Percentiles rank a stretch among this genome's conserved stretches.
Evolutionary conservation across 2,888 invertebrate genomes (phyloP).

Genomic region (Aphrophora alni): DNA sequence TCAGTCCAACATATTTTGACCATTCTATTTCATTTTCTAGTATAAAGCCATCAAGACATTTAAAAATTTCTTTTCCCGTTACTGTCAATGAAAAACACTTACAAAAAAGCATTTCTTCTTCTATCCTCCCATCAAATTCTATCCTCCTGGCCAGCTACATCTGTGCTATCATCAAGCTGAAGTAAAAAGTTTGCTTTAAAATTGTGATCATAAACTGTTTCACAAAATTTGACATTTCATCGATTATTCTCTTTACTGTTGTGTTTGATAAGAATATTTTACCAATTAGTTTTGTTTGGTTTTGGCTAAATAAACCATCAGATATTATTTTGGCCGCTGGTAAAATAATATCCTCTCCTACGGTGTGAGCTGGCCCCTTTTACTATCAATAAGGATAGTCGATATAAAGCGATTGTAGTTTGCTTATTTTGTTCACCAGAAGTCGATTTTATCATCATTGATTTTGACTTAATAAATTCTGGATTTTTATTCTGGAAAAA

Average conservation of each 20-base stretch:
- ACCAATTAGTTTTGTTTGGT: conserved; percentile 14
- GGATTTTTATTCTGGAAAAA: conserved; percentile 27
- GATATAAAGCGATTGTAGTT: conserved; percentile 31
- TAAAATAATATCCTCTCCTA: conserved; percentile 36
- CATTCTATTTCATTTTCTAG: no score
- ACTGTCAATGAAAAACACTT: neutral
- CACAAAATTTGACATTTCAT: no score
- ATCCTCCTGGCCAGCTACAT: neutral
- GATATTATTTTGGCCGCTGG: conserved; percentile 26
- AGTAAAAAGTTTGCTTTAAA: conserved; percentile 25
- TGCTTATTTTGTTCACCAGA: conserved; percentile 37
- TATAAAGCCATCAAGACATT: no score
- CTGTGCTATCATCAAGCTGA: no score
- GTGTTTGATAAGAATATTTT: conserved; percentile 14
- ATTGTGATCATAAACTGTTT: neutral
- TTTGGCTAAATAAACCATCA: conserved; percentile 27
- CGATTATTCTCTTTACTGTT: conserved; percentile 24
- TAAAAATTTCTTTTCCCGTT: neutral
- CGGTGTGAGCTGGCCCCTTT: conserved; percentile 40
- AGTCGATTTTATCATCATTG: conserved; percentile 22
- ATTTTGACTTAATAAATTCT: conserved; percentile 17
- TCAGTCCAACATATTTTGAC: no score
- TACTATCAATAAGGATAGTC: conserved; percentile 35
- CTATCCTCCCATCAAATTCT: neutral
- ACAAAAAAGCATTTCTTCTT: no score